Conservation (phyloP, 2,888 invertebrate species). For the Dicycla oo region DNA sequence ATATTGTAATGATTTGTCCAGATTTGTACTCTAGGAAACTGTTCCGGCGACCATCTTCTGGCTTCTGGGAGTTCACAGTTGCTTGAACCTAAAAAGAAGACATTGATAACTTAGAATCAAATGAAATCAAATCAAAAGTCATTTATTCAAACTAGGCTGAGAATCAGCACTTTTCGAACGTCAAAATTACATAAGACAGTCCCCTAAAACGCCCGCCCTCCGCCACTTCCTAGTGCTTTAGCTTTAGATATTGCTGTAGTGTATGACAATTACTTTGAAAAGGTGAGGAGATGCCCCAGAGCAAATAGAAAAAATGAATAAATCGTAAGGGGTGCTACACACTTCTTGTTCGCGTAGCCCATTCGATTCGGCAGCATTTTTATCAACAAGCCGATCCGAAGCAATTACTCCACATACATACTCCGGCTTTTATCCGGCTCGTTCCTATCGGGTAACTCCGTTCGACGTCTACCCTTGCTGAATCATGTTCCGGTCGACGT, state of each 20-base stretch:
- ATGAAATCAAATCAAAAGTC: too few species aligned
- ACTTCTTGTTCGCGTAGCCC: background rate
- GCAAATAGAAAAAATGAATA: background rate
- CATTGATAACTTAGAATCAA: background rate
- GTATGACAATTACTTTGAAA: background rate
- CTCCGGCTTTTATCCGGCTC: background rate
- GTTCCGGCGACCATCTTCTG: conserved; percentile 85
- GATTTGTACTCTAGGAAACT: conserved; percentile 95
- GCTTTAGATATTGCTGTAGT: background rate
- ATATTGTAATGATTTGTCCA: conserved; percentile 97
- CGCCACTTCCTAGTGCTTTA: too few species aligned
- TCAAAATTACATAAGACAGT: too few species aligned
- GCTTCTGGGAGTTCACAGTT: conserved; percentile 87
- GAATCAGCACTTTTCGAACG: too few species aligned
- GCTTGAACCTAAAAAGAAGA: conserved; percentile 92
- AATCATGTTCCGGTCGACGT: background rate
- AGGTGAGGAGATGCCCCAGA: background rate
- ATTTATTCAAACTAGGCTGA: too few species aligned
- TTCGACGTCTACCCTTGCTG: background rate
- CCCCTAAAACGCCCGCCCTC: too few species aligned
- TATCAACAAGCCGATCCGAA: background rate
- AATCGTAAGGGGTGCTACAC: background rate
- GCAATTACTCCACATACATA: too few species aligned
- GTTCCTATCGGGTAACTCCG: too few species aligned
- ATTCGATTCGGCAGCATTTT: background rate